Conservation (phyloP, 2,113 vertebrate species). For the Pollimyrus isidori region DNA sequence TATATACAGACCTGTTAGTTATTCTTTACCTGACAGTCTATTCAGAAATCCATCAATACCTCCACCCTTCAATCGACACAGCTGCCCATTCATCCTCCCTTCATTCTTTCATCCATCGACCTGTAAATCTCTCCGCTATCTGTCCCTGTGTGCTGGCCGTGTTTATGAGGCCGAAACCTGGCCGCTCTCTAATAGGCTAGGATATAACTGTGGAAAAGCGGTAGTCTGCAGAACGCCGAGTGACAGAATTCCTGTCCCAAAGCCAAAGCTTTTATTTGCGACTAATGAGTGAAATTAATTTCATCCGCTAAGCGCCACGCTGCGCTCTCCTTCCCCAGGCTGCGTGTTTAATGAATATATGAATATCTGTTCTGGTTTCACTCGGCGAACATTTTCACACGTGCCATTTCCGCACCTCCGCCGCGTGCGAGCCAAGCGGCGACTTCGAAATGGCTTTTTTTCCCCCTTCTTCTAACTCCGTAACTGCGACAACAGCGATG, state of each 20-base stretch:
- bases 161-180: not conserved
- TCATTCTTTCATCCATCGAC: slow-evolving; percentile 52
- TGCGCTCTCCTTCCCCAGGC: slow-evolving; percentile 46
- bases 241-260: slow-evolving; percentile 11
- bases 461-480: too few relatives aligned
- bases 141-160: slow-evolving; percentile 16
- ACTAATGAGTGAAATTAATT: slow-evolving; percentile 62
- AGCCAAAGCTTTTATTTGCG: slow-evolving; percentile 24
- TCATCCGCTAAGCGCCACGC: slow-evolving; percentile 57
- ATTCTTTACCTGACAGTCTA: slow-evolving; percentile 55
- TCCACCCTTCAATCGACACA: slow-evolving; percentile 38
- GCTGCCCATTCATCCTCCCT: slow-evolving; percentile 52
- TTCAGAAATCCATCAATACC: slow-evolving; percentile 58
- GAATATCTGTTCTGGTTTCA: slow-evolving; percentile 60
- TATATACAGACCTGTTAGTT: slow-evolving; percentile 37
- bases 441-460: not conserved
- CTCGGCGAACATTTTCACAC: slow-evolving; percentile 30
- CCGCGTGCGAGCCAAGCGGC: not conserved
- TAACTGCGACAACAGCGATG: slow-evolving; percentile 26
- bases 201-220: not conserved
- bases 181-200: not conserved
- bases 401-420: not conserved
- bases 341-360: slow-evolving; percentile 69
- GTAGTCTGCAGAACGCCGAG: not conserved
- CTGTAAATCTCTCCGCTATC: slow-evolving; percentile 34